These are phyloP conservation scores for Spinus olivaceus DNA, from an alignment of 2,797 vertebrate genomes.

Conservation along the genomic window DNA sequence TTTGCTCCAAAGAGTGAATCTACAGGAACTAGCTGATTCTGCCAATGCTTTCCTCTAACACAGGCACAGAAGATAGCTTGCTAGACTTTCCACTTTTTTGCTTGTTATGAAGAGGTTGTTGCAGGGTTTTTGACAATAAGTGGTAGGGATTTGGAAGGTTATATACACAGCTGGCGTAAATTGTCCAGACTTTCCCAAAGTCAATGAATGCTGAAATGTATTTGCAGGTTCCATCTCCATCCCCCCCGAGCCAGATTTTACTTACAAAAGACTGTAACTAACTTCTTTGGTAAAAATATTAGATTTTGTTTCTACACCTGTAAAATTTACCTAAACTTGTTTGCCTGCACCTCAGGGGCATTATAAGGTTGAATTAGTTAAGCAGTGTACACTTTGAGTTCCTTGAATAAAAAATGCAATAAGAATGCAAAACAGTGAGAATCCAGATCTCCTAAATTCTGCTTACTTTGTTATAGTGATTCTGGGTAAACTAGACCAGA, in stretches of 20 bases:
- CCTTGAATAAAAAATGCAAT: neutral
- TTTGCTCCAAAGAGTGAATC: neutral
- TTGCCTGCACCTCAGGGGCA: neutral
- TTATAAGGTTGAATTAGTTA: conserved; percentile 19
- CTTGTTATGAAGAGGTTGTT: neutral
- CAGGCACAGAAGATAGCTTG: neutral
- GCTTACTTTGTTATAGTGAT: neutral
- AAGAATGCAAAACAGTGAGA: conserved; percentile 8
- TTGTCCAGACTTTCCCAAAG: neutral
- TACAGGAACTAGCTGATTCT: neutral
- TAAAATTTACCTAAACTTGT: conserved; percentile 19
- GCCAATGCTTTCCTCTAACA: neutral
- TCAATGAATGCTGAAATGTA: neutral
- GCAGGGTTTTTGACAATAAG: neutral
- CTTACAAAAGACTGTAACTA: neutral
- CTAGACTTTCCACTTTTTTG: neutral
- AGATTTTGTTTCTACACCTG: neutral
- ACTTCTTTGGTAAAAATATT: conserved; percentile 1
- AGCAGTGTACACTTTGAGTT: neutral
- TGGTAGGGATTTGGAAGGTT: neutral
- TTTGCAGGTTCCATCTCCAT: neutral
- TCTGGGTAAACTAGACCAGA: neutral
- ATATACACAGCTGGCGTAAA: neutral
- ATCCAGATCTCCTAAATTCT: neutral
- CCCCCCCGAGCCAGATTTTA: neutral